These are phyloP conservation scores for Alfaro cultratus DNA, from an alignment of 2,797 vertebrate species.

Conservation along the genomic window DNA sequence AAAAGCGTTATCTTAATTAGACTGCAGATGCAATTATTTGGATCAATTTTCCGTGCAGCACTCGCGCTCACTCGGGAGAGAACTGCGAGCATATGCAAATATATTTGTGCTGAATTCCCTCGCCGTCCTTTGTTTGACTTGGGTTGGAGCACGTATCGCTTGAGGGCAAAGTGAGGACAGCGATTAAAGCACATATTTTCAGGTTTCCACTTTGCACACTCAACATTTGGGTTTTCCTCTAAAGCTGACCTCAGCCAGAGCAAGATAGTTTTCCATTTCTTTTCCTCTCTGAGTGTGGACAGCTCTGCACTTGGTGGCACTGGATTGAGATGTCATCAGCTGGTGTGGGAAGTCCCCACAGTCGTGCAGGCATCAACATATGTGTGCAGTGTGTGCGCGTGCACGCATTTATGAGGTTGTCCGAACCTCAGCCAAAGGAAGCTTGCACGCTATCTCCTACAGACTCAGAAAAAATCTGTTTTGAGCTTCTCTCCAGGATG, in stretches of 20 bases:
- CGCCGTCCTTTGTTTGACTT: conserved; percentile 66
- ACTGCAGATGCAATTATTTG: conserved; percentile 51
- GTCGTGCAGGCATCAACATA: conserved; percentile 51
- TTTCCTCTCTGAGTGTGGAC: conserved; percentile 34
- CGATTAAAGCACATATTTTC: conserved; percentile 68
- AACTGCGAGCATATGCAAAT: conserved; percentile 69
- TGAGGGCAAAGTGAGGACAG: conserved; percentile 73
- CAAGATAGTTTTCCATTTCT: conserved; percentile 41
- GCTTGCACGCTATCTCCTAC: conserved; percentile 53
- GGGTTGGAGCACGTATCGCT: conserved; percentile 57
- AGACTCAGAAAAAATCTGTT: conserved; percentile 61
- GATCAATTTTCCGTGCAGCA: conserved; percentile 54
- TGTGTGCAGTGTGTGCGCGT: conserved; percentile 38
- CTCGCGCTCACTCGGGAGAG: conserved; percentile 47
- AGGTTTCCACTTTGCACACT: conserved; percentile 58
- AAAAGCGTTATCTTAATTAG: conserved; percentile 58
- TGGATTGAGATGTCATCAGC: conserved; percentile 68
- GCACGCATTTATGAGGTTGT: conserved; percentile 7
- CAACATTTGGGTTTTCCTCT: conserved; percentile 52
- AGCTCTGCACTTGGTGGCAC: conserved; percentile 44
- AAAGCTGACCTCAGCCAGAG: conserved; percentile 70
- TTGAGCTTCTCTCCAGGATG: conserved; percentile 58
- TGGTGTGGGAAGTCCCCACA: conserved; percentile 68
- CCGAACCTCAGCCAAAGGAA: conserved; percentile 63
- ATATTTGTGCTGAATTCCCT: conserved; percentile 60